A percentile compares a stretch with the other conserved stretches of the same genome.
Conservation (phyloP, 92 coral and sea anemone species). For the Pocillopora meandrina region DNA sequence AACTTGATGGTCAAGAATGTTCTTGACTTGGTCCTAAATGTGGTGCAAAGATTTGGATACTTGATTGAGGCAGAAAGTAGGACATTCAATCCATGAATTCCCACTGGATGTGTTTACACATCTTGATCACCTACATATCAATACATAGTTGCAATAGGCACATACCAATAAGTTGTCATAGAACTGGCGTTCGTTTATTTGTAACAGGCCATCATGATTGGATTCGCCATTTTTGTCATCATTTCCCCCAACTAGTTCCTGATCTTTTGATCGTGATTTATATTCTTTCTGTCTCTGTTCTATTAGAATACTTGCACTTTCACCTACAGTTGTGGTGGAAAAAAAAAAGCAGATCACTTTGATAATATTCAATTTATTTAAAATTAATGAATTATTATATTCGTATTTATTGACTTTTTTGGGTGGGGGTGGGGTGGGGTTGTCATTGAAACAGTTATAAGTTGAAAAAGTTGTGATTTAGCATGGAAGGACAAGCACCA, state of each 20-base stretch:
- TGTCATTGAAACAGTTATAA: no score
- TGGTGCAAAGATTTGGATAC: not conserved
- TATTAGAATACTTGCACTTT: conserved; percentile 77
- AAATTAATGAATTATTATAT: no score
- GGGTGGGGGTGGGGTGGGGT: no score
- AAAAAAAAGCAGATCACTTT: not conserved
- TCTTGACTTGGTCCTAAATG: conserved; percentile 36
- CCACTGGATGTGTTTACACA: not conserved
- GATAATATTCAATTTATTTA: not conserved
- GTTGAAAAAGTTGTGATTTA: no score
- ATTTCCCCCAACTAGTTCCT: not conserved
- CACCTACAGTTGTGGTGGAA: conserved; percentile 51
- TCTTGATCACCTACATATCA: no score
- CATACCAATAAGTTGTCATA: conserved; percentile 81
- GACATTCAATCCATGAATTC: no score
- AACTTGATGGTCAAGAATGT: conserved; percentile 35
- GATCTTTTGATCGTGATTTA: not conserved
- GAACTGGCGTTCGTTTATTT: conserved; percentile 71
- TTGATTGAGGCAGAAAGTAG: no score
- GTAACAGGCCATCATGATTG: conserved; percentile 55
- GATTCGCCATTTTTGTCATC: conserved; percentile 7
- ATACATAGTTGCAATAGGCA: not conserved
- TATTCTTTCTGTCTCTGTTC: conserved; percentile 31
- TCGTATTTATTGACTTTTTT: no score
- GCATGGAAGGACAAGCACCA: no score